Evolutionary conservation across 1,140 invertebrate genomes (phyloP).

Genomic region (Drosophila sulfurigaster): DNA sequence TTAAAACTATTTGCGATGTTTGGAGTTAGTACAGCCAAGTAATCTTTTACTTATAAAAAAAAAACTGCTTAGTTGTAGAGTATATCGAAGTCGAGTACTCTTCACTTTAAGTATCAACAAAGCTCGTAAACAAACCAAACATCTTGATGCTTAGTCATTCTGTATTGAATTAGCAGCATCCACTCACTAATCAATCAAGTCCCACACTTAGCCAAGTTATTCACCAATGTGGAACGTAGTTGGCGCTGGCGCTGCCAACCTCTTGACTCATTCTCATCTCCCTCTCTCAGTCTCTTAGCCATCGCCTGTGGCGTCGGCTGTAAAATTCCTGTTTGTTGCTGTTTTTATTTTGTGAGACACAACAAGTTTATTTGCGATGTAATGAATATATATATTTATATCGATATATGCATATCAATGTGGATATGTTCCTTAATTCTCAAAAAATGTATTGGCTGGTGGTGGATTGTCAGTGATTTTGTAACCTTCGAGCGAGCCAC

Average conservation of each 20-base stretch:
- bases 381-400: conserved; percentile 67
- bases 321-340: conserved; percentile 75
- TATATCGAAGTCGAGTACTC: not conserved
- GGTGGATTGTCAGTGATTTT: conserved; percentile 62
- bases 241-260: not conserved
- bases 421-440: conserved; percentile 57
- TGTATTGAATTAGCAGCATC: conserved; percentile 19
- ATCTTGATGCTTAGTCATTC: conserved; percentile 14
- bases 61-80: not conserved
- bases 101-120: conserved; percentile 2
- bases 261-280: not conserved
- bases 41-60: no score
- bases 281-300: conserved; percentile 29
- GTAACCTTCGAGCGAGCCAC: conserved; percentile 68
- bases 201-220: conserved; percentile 26
- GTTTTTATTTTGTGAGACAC: conserved; percentile 34
- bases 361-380: conserved; percentile 73
- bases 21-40: no score
- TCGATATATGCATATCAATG: conserved; percentile 13
- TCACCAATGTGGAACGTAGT: conserved; percentile 22
- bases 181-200: conserved; percentile 15
- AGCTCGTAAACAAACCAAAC: conserved; percentile 19
- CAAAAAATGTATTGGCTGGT: conserved; percentile 57
- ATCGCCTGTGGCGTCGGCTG: conserved; percentile 8
- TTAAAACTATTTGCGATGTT: no score